Base-by-base conservation (phyloP, 2,113 vertebrate species). In the Stegastes partitus region DNA sequence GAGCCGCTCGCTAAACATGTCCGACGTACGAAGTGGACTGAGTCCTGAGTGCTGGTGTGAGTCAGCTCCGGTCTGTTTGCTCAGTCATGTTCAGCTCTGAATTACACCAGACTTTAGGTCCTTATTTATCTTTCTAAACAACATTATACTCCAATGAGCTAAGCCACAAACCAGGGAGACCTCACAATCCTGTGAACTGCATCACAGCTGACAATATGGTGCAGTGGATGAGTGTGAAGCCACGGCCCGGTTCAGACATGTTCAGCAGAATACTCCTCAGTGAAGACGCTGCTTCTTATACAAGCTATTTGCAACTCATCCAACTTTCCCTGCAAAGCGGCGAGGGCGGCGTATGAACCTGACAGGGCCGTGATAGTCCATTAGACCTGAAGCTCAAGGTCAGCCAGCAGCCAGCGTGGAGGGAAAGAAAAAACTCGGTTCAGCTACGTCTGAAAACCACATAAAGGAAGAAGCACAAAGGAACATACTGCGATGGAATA, bases 51-150 rank as follows among this genome's bases (percentile, higher is more conserved):
- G 76, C 45, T 45, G 28, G 53, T 79, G n/a, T 34, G 34, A 58
- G 45, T 45, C 78, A 63, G 31, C 67, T 42, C 21, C 58, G 58
- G 42, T 68, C 31, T 34, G 53, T 83, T 81, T 82, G 25, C 67
- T 77, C 68, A 53, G 21, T 61, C 44, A 56, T 64, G 76, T 87
- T 82, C 79, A 74, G 78, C 44, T 90, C 67, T 62, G 59, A 69
- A 53, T 81, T 76, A 89, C 85, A 86, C 28, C 44, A 66, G 59
- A 64, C 86, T 77, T 85, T 77, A 77, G 83, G 73, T 85, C 62
- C 79, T 78, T 51, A 59, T 87, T 85, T 84, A 84, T 77, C 78
- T 80, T 84, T 82, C 71, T 83, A 89, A 89, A 89, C 82, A 91
- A 81, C 76, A 86, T 83, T 74, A 76, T 72, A 83, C 68, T 65